Evolutionary conservation across 1,140 invertebrate genomes (phyloP), one percentile per base, ranked within the genome.

Genomic region (Magallana angulata): DNA sequence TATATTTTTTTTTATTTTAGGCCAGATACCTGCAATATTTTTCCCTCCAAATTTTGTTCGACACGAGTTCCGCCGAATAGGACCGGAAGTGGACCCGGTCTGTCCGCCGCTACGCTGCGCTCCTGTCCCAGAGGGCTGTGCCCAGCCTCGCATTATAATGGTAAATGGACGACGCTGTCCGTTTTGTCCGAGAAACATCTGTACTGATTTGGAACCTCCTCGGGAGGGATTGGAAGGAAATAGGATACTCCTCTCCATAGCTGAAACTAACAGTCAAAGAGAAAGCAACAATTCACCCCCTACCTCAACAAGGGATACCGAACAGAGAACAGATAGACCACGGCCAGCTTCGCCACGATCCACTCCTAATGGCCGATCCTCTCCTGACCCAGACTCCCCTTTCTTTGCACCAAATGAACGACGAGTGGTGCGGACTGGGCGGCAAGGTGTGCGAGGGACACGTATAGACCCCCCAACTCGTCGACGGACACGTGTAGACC

Each of bases 81-180:
- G 24, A 30, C 68, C 24, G 9, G 68, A 30, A 30, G 68, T 76
- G 3, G 24, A 76, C 14, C 9, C 68, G 12, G 9, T 11, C 4
- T 76, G 68, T 24, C 68, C 68, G 24, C 24, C 68, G 24, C 12
- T 76, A 9, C 68, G 24, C 7, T 76, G 68, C 5, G 18, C 11
- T 76, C 24, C 24, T 76, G 14, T 76, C 24, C 68, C 18, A 76
- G 24, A 76, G 30, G 24, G 24, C 30, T 76, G 68, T 76, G 24
- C 24, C 1, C 68, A 76, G 36, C 68, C 68, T 76, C 68, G 36
- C 11, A 30, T 76, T 76, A 9, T 24, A 12, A 30, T 76, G 68
- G 36, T 76, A 11, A 30, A 76, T 76, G 68, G 68, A 36, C 68
- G 68, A 36, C 24, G 68, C 11, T 76, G 68, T 76, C 68, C 68